Conservation (phyloP, 2,888 invertebrate species). For the Leucophenga montana region DNA sequence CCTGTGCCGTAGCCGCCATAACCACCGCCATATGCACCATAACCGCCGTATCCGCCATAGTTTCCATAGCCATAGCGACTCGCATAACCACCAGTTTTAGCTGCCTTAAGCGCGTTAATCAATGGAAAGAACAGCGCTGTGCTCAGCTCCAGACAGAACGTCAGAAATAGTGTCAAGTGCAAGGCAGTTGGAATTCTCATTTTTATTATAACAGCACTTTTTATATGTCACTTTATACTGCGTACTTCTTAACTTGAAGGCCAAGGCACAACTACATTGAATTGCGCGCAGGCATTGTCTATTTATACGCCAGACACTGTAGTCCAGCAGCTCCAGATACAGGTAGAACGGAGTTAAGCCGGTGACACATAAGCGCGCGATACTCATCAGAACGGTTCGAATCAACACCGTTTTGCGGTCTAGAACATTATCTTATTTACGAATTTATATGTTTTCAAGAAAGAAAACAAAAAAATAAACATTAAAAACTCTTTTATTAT, state of each 20-base stretch:
- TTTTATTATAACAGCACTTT: slow-evolving; percentile 29
- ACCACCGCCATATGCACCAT: slow-evolving; percentile 12
- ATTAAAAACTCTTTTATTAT: slow-evolving; percentile 28
- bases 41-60: slow-evolving; percentile 21
- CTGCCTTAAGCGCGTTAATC: slow-evolving; percentile 46
- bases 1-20: slow-evolving; percentile 23
- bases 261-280: slow-evolving; percentile 41
- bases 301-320: slow-evolving; percentile 53
- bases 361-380: slow-evolving; percentile 53
- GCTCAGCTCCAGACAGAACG: slow-evolving; percentile 39
- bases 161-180: slow-evolving; percentile 37
- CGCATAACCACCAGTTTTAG: slow-evolving; percentile 31
- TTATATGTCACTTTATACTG: slow-evolving; percentile 30
- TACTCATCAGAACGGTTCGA: background rate
- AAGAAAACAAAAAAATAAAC: slow-evolving; percentile 46
- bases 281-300: slow-evolving; percentile 40
- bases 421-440: slow-evolving; percentile 30
- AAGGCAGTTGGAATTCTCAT: slow-evolving; percentile 21
- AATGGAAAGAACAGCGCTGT: slow-evolving; percentile 42
- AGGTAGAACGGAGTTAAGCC: slow-evolving; percentile 20
- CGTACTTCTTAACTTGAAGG: slow-evolving; percentile 27
- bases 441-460: slow-evolving; percentile 33
- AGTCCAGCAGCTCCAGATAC: background rate
- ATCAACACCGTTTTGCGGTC: slow-evolving; percentile 26
- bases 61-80: slow-evolving; percentile 24